phyloP scores from a whole-genome alignment of 1,140 invertebrate species.

The Cyclargus thomasi region DNA sequence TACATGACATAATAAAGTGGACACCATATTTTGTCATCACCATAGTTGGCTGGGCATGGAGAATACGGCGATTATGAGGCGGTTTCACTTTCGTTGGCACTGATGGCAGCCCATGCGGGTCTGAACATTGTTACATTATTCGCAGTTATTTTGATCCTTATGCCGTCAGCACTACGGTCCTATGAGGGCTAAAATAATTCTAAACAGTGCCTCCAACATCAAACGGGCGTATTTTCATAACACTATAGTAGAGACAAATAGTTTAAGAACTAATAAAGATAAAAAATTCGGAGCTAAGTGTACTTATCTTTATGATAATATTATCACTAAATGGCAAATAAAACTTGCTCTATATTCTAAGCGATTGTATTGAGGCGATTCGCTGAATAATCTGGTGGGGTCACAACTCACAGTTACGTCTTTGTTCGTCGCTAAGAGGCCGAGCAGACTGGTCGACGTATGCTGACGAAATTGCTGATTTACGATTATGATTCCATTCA shows the following conservation, averaged over 20 bases:
- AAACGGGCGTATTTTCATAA: not conserved
- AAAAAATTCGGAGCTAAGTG: not conserved
- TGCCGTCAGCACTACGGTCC: too few species aligned
- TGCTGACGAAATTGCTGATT: not conserved
- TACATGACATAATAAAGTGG: not conserved
- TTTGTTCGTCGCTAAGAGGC: not conserved
- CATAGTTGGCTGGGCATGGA: not conserved
- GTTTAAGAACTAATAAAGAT: not conserved
- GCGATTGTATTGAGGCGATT: not conserved
- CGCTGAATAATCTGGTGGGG: not conserved
- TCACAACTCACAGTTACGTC: not conserved
- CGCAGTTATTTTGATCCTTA: too few species aligned
- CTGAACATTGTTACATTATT: not conserved
- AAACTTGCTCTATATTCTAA: not conserved
- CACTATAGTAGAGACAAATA: not conserved
- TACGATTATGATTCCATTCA: constrained; percentile 3
- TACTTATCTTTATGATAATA: not conserved
- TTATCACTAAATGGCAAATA: not conserved
- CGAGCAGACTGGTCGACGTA: not conserved
- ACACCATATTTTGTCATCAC: not conserved
- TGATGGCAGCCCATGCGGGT: constrained; percentile 2
- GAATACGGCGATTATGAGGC: constrained; percentile 9
- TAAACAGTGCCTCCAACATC: too few species aligned
- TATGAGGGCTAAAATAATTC: too few species aligned
- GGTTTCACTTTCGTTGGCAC: constrained; percentile 13